phyloP scores from a whole-genome alignment of 2,888 invertebrate genomes.

The Sisyra terminalis region DNA sequence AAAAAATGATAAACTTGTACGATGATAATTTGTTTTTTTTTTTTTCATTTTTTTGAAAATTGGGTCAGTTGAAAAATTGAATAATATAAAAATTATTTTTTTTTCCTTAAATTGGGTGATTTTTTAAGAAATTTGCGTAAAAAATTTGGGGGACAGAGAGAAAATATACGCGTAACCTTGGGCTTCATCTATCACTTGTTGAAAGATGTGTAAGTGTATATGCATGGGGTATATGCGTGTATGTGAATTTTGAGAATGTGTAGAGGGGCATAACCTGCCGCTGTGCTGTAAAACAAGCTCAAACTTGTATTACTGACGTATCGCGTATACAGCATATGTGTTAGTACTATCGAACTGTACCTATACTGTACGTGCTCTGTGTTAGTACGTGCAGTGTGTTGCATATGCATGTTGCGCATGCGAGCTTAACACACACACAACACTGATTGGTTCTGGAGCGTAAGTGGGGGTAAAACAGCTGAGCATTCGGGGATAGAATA shows the following conservation, averaged over 20 bases:
- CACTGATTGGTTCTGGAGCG: constrained; percentile 12
- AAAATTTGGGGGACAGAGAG: neutral
- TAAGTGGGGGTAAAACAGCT: constrained; percentile 24
- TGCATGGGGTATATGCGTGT: neutral
- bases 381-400: constrained; percentile 4
- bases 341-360: neutral
- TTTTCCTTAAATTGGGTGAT: too few relatives aligned
- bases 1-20: too few relatives aligned
- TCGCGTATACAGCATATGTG: neutral
- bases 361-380: neutral
- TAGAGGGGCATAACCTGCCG: neutral
- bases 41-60: too few relatives aligned
- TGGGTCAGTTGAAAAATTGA: too few relatives aligned
- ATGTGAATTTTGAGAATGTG: neutral
- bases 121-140: too few relatives aligned
- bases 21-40: too few relatives aligned
- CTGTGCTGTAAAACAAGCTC: too few relatives aligned
- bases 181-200: constrained; percentile 9
- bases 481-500: constrained; percentile 25
- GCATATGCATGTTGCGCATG: constrained; percentile 18
- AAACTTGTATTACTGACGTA: too few relatives aligned
- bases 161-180: constrained; percentile 5
- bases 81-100: too few relatives aligned
- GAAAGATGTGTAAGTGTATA: constrained; percentile 7
- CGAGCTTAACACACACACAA: constrained; percentile 14